Base-by-base conservation (phyloP, 2,113 vertebrate species). In the Oriolus oriolus region DNA sequence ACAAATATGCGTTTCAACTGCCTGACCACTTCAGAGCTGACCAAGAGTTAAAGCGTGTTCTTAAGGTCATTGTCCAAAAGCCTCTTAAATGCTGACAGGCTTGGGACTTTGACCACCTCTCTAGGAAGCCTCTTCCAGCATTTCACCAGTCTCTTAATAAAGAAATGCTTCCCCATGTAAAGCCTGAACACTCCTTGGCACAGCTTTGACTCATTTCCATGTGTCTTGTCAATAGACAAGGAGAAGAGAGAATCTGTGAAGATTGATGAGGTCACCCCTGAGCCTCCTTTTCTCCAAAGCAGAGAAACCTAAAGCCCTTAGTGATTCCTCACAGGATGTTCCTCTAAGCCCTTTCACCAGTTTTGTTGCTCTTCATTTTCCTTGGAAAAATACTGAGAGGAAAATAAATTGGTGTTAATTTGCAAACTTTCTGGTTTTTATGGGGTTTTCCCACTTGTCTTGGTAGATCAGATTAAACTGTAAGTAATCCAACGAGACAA, bases 271-370 rank as follows among this genome's bases (percentile, higher is more conserved):
- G 28, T 39, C 9, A 33, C 2, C 16, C 16, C 16, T 13, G n/a
- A 75, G 10, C 11, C 63, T 31, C 30, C 6, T 61, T 68, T 82
- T 27, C 69, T 68, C 39, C 28, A 41, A 45, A 45, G n/a, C 0
- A 59, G 53, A 60, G 33, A 68, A 82, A 59, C 4, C 6, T 20
- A 45, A 68, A 66, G 23, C 11, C 11, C 7, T 30, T 14, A 18
- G 23, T n/a, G 37, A 30, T 52, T 45, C 37, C 5, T 60, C 16
- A n/a, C 0, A n/a, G 5, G 9, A 12, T 0, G 0, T 22, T 53
- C 12, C 13, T 68, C 45, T 30, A 52, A 59, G 6, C 4, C 9
- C 1, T 13, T 61, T 26, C 45, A 76, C 1, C 26, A 41, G 8
- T 50, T 70, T 89, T 41, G 14, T 24, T 71, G 8, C 2, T 41